Percentiles rank a stretch among this genome's conserved stretches.
phyloP scores from a whole-genome alignment of 2,888 invertebrate genomes.

The Drosophila mimica region DNA sequence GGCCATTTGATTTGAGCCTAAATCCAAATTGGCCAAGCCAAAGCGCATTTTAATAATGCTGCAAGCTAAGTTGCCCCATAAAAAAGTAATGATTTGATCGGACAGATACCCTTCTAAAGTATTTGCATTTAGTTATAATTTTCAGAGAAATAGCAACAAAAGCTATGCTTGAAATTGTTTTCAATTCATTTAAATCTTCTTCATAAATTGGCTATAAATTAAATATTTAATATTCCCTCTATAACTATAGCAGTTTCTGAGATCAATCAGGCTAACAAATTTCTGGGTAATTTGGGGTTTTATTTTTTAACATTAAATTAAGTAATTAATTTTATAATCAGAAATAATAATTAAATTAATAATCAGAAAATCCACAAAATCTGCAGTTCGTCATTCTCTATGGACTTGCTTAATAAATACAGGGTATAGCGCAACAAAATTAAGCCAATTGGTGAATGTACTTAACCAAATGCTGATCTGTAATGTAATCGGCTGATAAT shows the following conservation, averaged over 20 bases:
- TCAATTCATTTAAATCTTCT: not conserved
- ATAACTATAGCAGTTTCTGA: too few species aligned
- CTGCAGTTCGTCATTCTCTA: not conserved
- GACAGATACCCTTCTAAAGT: constrained; percentile 9
- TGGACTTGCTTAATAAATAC: not conserved
- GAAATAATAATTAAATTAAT: too few species aligned
- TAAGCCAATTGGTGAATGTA: constrained; percentile 32
- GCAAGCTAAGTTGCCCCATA: not conserved
- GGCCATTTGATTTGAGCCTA: constrained; percentile 52
- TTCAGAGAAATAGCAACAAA: too few species aligned
- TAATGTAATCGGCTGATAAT: constrained; percentile 13
- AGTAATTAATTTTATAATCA: too few species aligned
- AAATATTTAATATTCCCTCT: not conserved
- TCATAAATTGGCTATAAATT: not conserved
- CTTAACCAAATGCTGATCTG: constrained; percentile 30
- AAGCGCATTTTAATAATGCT: constrained; percentile 31
- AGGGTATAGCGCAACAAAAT: constrained; percentile 8
- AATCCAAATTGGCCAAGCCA: constrained; percentile 49
- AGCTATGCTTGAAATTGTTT: not conserved
- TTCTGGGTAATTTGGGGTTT: too few species aligned
- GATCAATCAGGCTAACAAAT: too few species aligned
- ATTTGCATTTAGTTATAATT: not conserved
- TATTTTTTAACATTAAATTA: too few species aligned
- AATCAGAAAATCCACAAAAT: not conserved
- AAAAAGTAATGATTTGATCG: not conserved